These are phyloP conservation scores for Gasterosteus aculeatus DNA, from an alignment of 2,113 vertebrate genomes.

Conservation along the genomic window DNA sequence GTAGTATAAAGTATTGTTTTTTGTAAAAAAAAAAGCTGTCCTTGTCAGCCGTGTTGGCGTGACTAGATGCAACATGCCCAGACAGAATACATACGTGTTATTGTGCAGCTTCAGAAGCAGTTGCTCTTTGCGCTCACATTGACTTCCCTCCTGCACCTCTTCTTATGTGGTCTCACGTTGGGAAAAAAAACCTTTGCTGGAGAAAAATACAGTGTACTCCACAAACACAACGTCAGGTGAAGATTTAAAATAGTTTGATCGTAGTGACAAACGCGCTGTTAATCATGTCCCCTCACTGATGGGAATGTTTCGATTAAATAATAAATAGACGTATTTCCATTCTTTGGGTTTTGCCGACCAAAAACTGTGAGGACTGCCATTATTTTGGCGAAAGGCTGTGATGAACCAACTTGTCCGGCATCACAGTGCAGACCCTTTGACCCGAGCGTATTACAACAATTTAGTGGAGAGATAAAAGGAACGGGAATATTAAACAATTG, in stretches of 20 bases:
- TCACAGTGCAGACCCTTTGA: neutral
- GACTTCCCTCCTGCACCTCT: neutral
- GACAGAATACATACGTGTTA: neutral
- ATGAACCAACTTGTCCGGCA: neutral
- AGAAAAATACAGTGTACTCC: neutral
- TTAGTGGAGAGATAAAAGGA: neutral
- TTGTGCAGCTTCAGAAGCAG: constrained; percentile 1
- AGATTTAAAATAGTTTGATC: neutral
- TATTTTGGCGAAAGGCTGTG: neutral
- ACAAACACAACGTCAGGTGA: neutral
- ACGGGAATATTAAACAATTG: neutral
- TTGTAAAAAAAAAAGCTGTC: neutral
- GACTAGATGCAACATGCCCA: neutral
- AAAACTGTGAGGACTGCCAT: too few species aligned
- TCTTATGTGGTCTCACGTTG: neutral
- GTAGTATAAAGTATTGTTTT: too few species aligned
- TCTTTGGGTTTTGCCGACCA: too few species aligned
- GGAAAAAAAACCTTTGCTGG: neutral
- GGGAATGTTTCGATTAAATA: too few species aligned
- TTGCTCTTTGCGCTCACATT: neutral
- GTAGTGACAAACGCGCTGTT: neutral
- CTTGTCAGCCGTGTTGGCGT: neutral
- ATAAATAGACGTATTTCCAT: too few species aligned
- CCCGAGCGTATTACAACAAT: neutral
- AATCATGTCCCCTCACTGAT: neutral